Percentiles rank a stretch among this genome's conserved stretches.
Conservation (phyloP, 2,797 vertebrate genomes). For the Fratercula arctica region DNA sequence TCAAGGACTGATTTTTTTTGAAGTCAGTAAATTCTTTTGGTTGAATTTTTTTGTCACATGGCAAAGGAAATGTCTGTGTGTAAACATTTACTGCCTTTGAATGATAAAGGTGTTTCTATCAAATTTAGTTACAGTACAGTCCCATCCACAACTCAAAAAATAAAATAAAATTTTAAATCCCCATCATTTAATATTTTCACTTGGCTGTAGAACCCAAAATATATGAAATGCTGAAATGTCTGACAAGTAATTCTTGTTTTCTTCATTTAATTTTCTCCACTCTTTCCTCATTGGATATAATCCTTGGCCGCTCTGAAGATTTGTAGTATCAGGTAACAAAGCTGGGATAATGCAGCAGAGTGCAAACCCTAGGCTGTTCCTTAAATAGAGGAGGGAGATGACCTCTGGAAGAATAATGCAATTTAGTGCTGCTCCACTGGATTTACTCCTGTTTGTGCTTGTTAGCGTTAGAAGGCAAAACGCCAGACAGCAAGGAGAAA, state of each 20-base stretch:
- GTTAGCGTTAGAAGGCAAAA: neutral
- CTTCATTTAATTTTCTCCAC: neutral
- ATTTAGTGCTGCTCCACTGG: slow-evolving; percentile 21
- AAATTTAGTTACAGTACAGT: neutral
- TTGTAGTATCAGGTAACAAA: neutral
- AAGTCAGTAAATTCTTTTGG: neutral
- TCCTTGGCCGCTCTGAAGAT: slow-evolving; percentile 8
- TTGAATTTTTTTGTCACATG: neutral
- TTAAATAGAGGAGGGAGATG: neutral
- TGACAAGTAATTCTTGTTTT: neutral
- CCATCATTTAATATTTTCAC: neutral
- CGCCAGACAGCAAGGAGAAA: slow-evolving; percentile 2
- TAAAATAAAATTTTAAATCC: neutral
- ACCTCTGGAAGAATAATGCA: slow-evolving; percentile 13
- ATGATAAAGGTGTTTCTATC: neutral
- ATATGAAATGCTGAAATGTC: neutral
- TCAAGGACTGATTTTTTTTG: neutral
- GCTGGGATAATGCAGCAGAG: slow-evolving; percentile 5
- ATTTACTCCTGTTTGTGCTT: slow-evolving; percentile 42
- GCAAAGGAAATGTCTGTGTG: neutral
- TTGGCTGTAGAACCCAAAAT: neutral
- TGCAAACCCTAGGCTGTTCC: neutral
- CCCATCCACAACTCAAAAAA: neutral
- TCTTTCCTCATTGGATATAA: neutral
- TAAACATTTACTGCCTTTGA: neutral